These are phyloP conservation scores for Catharus ustulatus DNA, from an alignment of 2,797 vertebrate species.

Conservation along the genomic window DNA sequence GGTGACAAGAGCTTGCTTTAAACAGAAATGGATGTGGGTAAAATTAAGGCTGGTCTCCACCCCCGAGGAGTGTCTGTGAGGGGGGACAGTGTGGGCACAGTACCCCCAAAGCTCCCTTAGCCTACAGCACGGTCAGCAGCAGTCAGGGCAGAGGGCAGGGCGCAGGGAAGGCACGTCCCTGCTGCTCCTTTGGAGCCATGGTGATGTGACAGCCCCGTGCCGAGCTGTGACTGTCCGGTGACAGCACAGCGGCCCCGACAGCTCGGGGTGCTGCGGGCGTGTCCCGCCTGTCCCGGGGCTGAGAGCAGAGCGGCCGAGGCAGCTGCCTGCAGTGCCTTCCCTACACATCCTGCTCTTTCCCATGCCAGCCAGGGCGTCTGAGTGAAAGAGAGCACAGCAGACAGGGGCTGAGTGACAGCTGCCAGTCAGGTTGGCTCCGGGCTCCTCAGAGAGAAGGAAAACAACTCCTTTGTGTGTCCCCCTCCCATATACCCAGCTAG, in stretches of 20 bases:
- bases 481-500: neutral
- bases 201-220: neutral
- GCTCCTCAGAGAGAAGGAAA: neutral
- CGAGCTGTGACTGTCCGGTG: neutral
- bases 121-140: neutral
- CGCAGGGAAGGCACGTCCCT: neutral
- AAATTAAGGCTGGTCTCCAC: neutral
- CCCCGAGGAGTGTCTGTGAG: neutral
- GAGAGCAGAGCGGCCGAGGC: neutral
- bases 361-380: neutral
- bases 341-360: slow-evolving; percentile 31
- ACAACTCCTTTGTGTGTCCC: neutral
- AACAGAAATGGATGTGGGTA: neutral
- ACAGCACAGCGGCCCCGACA: neutral
- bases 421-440: neutral
- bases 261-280: neutral
- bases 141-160: neutral
- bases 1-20: neutral
- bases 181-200: neutral
- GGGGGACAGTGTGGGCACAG: neutral
- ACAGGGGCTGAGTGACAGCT: slow-evolving; percentile 13
- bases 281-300: neutral
- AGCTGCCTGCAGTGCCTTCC: slow-evolving; percentile 1
- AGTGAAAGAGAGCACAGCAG: slow-evolving; percentile 1
- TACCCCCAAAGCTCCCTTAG: neutral